phyloP scores from a whole-genome alignment of 2,113 vertebrate species.

The Leucopsar rothschildi region DNA sequence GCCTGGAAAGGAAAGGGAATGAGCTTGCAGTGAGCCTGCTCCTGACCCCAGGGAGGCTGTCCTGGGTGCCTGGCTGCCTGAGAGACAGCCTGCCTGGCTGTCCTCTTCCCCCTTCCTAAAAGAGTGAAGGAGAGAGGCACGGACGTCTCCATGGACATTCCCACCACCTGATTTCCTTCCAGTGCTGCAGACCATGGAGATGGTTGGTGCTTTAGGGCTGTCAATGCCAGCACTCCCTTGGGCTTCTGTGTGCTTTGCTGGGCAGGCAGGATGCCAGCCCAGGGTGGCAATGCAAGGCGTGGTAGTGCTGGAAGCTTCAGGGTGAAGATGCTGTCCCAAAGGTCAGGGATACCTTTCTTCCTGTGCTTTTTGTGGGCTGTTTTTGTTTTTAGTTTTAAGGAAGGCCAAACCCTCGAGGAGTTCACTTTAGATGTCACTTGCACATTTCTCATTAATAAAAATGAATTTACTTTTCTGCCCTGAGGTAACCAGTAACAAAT shows the following conservation, averaged over 20 bases:
- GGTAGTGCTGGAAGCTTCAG: accelerated
- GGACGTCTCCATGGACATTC: neutral
- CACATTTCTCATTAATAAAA: neutral
- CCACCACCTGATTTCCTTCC: neutral
- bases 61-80: neutral
- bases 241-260: neutral
- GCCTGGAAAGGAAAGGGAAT: neutral
- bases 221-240: neutral
- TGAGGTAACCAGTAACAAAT: neutral
- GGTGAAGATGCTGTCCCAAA: neutral
- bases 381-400: neutral
- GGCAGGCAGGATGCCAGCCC: neutral
- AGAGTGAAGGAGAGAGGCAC: neutral
- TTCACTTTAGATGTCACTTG: neutral
- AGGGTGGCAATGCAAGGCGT: neutral
- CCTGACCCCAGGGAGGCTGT: neutral
- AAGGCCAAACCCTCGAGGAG: neutral
- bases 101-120: neutral
- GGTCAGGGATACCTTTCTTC: neutral
- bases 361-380: neutral
- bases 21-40: neutral
- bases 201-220: neutral
- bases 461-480: neutral
- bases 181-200: neutral
- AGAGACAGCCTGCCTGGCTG: too few relatives aligned